These are phyloP conservation scores for Episyrphus balteatus DNA, from an alignment of 1,140 invertebrate species.

Conservation along the genomic window DNA sequence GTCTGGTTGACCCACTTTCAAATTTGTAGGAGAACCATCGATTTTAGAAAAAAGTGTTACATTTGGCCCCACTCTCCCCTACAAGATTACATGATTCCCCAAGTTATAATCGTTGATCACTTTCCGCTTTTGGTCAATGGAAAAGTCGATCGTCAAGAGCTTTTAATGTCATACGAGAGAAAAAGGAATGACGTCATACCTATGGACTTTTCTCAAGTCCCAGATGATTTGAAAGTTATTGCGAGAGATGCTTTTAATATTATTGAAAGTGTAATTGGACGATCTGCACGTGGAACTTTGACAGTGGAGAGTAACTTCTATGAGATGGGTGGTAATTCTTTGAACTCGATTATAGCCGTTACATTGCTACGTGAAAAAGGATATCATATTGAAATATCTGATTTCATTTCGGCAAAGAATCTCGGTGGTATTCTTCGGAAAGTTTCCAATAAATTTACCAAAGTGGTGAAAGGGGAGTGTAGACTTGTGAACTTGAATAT, in stretches of 20 bases:
- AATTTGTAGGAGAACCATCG: no score
- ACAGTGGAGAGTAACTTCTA: constrained; percentile 62
- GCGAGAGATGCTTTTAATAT: constrained; percentile 61
- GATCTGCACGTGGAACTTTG: constrained; percentile 44
- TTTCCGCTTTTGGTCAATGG: constrained; percentile 74
- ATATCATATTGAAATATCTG: constrained; percentile 63
- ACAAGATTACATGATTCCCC: constrained; percentile 66
- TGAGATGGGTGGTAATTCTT: constrained; percentile 72
- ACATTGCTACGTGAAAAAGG: constrained; percentile 64
- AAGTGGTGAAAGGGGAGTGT: constrained; percentile 19
- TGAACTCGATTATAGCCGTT: constrained; percentile 74
- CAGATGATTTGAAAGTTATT: constrained; percentile 43
- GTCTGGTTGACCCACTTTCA: no score
- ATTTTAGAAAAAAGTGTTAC: no score
- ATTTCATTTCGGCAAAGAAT: constrained; percentile 60
- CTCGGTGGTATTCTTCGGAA: constrained; percentile 49
- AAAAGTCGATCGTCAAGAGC: constrained; percentile 67
- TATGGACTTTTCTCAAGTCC: constrained; percentile 49
- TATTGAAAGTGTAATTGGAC: constrained; percentile 54
- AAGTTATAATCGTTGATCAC: constrained; percentile 56
- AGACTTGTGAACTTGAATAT: constrained; percentile 39
- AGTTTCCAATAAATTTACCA: constrained; percentile 18
- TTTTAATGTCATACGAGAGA: constrained; percentile 62
- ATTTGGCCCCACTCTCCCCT: no score
- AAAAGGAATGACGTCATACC: constrained; percentile 42